A percentile compares a stretch with the other conserved stretches of the same genome.
Evolutionary conservation across 2,113 vertebrate species (phyloP).

Genomic region (Nothoprocta perdicaria): DNA sequence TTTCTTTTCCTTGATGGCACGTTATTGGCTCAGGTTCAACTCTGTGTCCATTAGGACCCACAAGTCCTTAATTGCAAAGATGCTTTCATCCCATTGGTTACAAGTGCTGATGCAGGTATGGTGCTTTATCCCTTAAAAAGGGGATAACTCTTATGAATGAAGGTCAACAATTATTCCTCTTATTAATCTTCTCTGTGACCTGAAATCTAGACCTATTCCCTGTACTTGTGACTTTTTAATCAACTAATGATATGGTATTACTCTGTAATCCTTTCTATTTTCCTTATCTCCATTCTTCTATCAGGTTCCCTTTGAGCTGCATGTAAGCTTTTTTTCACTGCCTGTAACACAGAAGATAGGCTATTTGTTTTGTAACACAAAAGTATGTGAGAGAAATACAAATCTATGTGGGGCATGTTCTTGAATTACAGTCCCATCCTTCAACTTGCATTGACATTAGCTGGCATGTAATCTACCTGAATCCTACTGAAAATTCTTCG

Average conservation of each 20-base stretch:
- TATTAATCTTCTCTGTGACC: slow-evolving; percentile 7
- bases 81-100: neutral
- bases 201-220: neutral
- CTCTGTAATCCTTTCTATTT: slow-evolving; percentile 36
- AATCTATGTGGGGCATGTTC: neutral
- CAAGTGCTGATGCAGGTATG: neutral
- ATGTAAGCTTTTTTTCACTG: neutral
- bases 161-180: neutral
- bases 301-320: neutral
- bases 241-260: slow-evolving; percentile 18
- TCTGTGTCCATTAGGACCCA: neutral
- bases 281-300: slow-evolving; percentile 23
- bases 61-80: neutral
- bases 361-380: neutral
- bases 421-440: neutral
- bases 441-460: neutral
- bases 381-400: neutral
- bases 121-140: neutral
- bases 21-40: neutral
- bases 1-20: neutral
- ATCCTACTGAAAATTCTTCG: neutral
- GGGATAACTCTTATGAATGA: neutral
- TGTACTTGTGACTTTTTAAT: slow-evolving; percentile 24
- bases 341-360: neutral
- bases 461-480: neutral